phyloP scores from a whole-genome alignment of 2,888 invertebrate species.

The Phlogophora meticulosa region DNA sequence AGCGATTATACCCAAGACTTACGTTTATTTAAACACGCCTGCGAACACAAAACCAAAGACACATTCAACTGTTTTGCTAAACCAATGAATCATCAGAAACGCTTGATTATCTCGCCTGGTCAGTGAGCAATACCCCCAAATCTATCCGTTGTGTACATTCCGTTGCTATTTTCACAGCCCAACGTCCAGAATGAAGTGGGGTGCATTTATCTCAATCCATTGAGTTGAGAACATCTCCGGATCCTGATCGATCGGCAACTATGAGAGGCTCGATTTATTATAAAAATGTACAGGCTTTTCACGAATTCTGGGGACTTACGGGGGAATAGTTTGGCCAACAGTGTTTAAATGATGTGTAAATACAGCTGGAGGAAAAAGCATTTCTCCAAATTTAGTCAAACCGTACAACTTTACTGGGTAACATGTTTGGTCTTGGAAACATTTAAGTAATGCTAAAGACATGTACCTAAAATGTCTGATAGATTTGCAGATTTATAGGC shows the following conservation, averaged over 20 bases:
- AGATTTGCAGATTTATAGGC: too few species aligned
- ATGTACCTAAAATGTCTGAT: too few species aligned
- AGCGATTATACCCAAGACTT: too few species aligned
- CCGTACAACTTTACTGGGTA: too few species aligned
- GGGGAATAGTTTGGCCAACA: background rate
- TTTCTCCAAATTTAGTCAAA: too few species aligned
- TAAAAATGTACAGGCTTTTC: conserved; percentile 70
- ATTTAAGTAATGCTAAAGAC: too few species aligned
- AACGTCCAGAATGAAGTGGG: conserved; percentile 69
- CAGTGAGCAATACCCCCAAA: conserved; percentile 5
- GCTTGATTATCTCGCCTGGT: conserved; percentile 3
- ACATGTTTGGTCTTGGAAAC: too few species aligned
- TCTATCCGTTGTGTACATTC: conserved; percentile 34
- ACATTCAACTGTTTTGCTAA: background rate
- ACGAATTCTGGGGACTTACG: conserved; percentile 14
- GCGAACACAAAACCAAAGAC: too few species aligned
- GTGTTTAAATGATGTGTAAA: too few species aligned
- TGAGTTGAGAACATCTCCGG: conserved; percentile 73
- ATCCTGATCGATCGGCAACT: conserved; percentile 79
- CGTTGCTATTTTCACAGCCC: conserved; percentile 51
- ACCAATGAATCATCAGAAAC: background rate
- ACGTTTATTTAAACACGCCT: too few species aligned
- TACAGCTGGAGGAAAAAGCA: too few species aligned
- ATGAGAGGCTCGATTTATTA: conserved; percentile 76
- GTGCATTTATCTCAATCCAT: conserved; percentile 81